phyloP scores from a whole-genome alignment of 2,113 vertebrate genomes.

The Setophaga coronata region DNA sequence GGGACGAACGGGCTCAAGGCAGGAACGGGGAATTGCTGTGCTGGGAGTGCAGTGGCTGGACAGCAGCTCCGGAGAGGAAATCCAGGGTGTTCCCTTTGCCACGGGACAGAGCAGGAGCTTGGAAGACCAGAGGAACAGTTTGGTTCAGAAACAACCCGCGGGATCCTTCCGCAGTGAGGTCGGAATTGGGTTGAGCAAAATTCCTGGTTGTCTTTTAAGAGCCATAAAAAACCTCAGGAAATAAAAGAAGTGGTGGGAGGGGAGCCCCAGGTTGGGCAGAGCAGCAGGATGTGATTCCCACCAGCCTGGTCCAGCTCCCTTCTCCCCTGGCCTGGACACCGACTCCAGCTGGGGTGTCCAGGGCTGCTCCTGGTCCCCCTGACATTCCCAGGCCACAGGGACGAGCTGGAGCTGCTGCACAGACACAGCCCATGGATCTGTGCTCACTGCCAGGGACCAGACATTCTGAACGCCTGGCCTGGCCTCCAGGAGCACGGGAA shows the following conservation, averaged over 20 bases:
- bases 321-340: not conserved
- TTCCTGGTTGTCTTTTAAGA: not conserved
- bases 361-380: not conserved
- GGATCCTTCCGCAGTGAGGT: not conserved
- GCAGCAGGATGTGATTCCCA: not conserved
- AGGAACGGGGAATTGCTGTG: not conserved
- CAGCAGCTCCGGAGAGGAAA: constrained; percentile 5
- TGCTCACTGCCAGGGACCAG: not conserved
- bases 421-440: not conserved
- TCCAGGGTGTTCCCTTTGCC: constrained; percentile 40
- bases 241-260: not conserved
- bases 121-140: constrained; percentile 60
- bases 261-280: not conserved
- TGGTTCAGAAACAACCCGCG: not conserved
- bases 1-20: not conserved
- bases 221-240: not conserved
- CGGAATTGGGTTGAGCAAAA: not conserved
- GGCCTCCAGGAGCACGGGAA: fast-evolving
- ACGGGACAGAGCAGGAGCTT: constrained; percentile 3
- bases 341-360: not conserved
- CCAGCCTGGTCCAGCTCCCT: not conserved
- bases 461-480: fast-evolving
- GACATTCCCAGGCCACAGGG: not conserved
- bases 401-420: not conserved
- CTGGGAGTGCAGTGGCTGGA: not conserved